Percentiles rank a stretch among this genome's conserved stretches.
phyloP scores from a whole-genome alignment of 2,888 invertebrate species.

The Mesochorus sp. region DNA sequence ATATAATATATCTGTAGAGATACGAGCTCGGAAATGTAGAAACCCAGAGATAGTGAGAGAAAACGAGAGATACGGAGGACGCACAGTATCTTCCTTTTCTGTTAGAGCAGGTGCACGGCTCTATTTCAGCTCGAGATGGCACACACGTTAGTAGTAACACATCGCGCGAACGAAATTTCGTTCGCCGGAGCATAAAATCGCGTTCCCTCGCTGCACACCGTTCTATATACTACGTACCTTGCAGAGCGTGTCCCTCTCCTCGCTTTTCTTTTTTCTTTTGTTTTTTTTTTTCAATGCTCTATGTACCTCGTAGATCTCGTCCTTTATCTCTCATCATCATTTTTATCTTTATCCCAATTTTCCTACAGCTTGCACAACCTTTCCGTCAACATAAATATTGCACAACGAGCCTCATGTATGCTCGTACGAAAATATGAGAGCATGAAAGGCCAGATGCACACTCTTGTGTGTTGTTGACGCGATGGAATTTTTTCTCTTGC shows the following conservation, averaged over 20 bases:
- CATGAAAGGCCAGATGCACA: neutral
- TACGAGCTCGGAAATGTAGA: conserved; percentile 44
- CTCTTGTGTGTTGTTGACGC: neutral
- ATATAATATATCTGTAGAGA: conserved; percentile 15
- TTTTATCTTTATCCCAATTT: conserved; percentile 24
- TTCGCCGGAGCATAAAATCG: conserved; percentile 55
- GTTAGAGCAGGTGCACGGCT: conserved; percentile 74
- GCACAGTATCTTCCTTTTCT: conserved; percentile 71
- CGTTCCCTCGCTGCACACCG: conserved; percentile 23
- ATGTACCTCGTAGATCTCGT: neutral
- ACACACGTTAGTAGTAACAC: conserved; percentile 46
- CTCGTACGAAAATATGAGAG: neutral
- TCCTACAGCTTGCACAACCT: conserved; percentile 2
- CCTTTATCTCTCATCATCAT: conserved; percentile 8
- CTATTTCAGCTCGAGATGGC: conserved; percentile 72
- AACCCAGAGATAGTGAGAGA: conserved; percentile 39
- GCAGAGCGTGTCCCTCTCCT: neutral
- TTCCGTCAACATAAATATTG: conserved; percentile 46
- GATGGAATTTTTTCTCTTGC: neutral
- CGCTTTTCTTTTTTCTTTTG: neutral
- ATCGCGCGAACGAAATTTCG: conserved; percentile 53
- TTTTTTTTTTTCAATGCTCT: neutral
- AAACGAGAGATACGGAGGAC: conserved; percentile 48
- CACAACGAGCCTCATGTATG: conserved; percentile 12
- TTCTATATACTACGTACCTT: conserved; percentile 8